A percentile compares a stretch with the other conserved stretches of the same genome.
phyloP scores from a whole-genome alignment of 2,113 vertebrate species.

The Poeciliopsis turrubarensis region DNA sequence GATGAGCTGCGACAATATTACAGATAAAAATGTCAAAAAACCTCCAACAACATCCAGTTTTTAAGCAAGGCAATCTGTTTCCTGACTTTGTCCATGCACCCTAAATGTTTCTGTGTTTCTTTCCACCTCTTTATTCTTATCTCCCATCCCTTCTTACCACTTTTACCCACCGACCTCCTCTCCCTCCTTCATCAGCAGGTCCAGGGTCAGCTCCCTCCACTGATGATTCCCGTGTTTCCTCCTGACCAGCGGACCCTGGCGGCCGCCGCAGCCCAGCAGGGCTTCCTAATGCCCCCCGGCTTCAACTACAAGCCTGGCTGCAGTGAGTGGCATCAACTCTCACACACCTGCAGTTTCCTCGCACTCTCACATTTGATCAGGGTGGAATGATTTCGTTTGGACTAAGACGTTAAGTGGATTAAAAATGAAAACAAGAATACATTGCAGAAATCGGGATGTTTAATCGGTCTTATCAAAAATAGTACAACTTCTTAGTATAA shows the following conservation, averaged over 20 bases:
- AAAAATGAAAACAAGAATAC: too few relatives aligned
- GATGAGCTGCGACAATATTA: too few relatives aligned
- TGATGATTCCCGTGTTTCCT: conserved; percentile 98
- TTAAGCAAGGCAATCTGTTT: too few relatives aligned
- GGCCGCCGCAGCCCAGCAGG: conserved; percentile 95
- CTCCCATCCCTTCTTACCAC: not conserved
- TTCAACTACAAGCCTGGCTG: conserved; percentile 99
- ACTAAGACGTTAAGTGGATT: too few relatives aligned
- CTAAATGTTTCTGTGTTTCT: not conserved
- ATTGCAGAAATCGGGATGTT: too few relatives aligned
- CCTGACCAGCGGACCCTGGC: conserved; percentile 98
- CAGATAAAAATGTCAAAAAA: too few relatives aligned
- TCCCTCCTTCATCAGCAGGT: conserved; percentile 88
- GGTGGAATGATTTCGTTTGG: too few relatives aligned
- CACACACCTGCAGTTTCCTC: too few relatives aligned
- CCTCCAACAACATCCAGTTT: too few relatives aligned
- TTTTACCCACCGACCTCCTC: not conserved
- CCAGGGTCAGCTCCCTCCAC: conserved; percentile 96
- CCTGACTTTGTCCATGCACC: too few relatives aligned
- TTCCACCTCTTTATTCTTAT: not conserved
- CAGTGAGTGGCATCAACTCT: conserved; percentile 83
- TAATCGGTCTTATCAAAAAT: too few relatives aligned
- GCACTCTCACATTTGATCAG: too few relatives aligned
- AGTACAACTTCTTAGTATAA: not conserved
- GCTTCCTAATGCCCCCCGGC: conserved; percentile 97